Evolutionary conservation across 2,888 invertebrate genomes (phyloP).

Genomic region (Orthonychiurus folsomi): DNA sequence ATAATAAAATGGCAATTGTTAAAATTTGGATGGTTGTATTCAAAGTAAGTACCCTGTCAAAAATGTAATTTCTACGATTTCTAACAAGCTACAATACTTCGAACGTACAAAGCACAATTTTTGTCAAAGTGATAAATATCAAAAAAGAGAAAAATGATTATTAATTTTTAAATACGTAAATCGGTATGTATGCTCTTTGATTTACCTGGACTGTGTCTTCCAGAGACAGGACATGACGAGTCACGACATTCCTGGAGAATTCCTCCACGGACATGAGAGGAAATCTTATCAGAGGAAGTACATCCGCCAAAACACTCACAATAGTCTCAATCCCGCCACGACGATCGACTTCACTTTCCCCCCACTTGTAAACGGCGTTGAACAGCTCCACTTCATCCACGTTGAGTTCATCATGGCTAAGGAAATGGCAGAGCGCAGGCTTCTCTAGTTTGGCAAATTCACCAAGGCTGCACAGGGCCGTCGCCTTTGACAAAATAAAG

Average conservation of each 20-base stretch:
- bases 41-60: too few relatives aligned
- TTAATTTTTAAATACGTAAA: too few relatives aligned
- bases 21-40: too few relatives aligned
- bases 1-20: too few relatives aligned
- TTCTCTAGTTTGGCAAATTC: slow-evolving; percentile 32
- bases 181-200: too few relatives aligned
- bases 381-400: slow-evolving; percentile 26
- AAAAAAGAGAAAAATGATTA: too few relatives aligned
- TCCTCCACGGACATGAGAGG: slow-evolving; percentile 34
- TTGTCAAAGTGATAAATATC: too few relatives aligned
- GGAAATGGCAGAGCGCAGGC: slow-evolving; percentile 23
- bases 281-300: slow-evolving; percentile 32
- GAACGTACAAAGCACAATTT: too few relatives aligned
- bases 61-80: too few relatives aligned
- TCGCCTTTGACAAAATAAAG: slow-evolving; percentile 33
- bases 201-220: slow-evolving; percentile 32
- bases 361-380: slow-evolving; percentile 32
- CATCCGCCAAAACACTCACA: slow-evolving; percentile 21
- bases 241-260: slow-evolving; percentile 31
- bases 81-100: too few relatives aligned
- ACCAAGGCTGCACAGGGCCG: slow-evolving; percentile 25
- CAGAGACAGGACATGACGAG: slow-evolving; percentile 28
- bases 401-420: slow-evolving; percentile 33
- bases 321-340: slow-evolving; percentile 9
- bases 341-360: slow-evolving; percentile 21